phyloP scores from a whole-genome alignment of 1,140 invertebrate species.

The Trichomalopsis sarcophagae region DNA sequence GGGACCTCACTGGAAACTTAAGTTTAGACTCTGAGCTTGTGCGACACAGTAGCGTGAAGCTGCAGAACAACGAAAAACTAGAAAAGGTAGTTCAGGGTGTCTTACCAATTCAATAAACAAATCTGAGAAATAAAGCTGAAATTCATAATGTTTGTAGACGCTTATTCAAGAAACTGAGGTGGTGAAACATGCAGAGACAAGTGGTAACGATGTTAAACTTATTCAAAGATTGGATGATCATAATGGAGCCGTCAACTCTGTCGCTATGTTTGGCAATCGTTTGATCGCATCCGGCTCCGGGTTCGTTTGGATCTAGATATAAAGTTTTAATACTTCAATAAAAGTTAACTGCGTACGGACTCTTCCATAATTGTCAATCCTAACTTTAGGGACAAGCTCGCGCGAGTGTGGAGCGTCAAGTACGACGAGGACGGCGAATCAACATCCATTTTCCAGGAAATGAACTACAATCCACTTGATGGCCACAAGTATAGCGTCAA shows the following conservation, averaged over 20 bases:
- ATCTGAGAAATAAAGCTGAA: not conserved
- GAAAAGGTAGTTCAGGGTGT: constrained; percentile 9
- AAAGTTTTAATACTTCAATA: too few relatives aligned
- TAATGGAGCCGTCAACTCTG: constrained; percentile 77
- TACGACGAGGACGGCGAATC: constrained; percentile 62
- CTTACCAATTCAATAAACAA: not conserved
- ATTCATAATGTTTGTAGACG: constrained; percentile 51
- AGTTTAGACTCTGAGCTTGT: constrained; percentile 72
- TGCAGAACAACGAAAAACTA: constrained; percentile 18
- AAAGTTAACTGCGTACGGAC: not conserved
- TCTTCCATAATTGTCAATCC: constrained; percentile 16
- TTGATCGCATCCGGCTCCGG: constrained; percentile 77
- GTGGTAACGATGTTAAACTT: constrained; percentile 70
- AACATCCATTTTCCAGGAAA: constrained; percentile 68
- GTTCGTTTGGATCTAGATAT: constrained; percentile 63
- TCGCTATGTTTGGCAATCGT: constrained; percentile 73
- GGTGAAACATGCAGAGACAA: constrained; percentile 69
- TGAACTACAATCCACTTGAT: constrained; percentile 74
- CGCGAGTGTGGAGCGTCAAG: constrained; percentile 74
- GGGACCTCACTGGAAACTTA: constrained; percentile 77
- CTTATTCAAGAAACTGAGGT: constrained; percentile 70
- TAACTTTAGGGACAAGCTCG: constrained; percentile 75
- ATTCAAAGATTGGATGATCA: constrained; percentile 75
- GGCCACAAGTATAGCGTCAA: constrained; percentile 80
- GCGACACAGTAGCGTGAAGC: constrained; percentile 25